Evolutionary conservation across 2,888 invertebrate species (phyloP).

Genomic region (Leptinotarsa juncta): DNA sequence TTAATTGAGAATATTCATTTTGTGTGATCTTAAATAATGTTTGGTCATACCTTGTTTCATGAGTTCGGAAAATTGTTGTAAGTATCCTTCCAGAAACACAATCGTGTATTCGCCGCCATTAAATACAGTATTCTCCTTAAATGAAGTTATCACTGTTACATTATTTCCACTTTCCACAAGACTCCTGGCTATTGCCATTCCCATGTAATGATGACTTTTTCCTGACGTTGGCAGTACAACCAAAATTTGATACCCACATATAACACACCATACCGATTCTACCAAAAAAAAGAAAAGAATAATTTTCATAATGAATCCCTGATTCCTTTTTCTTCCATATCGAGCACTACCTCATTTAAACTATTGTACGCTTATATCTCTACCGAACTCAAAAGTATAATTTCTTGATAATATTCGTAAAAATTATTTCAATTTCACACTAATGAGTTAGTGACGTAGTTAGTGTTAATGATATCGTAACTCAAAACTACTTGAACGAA

Average conservation of each 20-base stretch:
- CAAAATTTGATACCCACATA: conserved; percentile 44
- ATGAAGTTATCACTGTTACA: conserved; percentile 53
- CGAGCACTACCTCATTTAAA: no score
- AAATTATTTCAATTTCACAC: no score
- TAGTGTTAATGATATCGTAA: no score
- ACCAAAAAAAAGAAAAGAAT: not conserved
- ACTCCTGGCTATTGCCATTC: conserved; percentile 49
- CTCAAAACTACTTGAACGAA: no score
- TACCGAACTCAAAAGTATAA: no score
- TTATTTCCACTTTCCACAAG: conserved; percentile 54
- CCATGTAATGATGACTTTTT: conserved; percentile 51
- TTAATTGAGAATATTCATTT: no score
- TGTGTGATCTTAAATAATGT: no score
- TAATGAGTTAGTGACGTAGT: no score
- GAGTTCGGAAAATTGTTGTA: conserved; percentile 58
- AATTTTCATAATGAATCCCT: not conserved
- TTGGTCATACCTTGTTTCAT: not conserved
- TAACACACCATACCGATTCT: conserved; percentile 7
- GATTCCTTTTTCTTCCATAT: not conserved
- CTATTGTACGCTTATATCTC: no score
- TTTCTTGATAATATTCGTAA: no score
- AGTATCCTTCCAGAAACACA: conserved; percentile 65
- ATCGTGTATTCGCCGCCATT: conserved; percentile 38
- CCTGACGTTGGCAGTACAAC: conserved; percentile 49
- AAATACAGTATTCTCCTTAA: conserved; percentile 46